Evolutionary conservation across 2,113 vertebrate species (phyloP), one percentile per base, ranked within the genome.

Genomic region (Romanogobio albipinnatus): DNA sequence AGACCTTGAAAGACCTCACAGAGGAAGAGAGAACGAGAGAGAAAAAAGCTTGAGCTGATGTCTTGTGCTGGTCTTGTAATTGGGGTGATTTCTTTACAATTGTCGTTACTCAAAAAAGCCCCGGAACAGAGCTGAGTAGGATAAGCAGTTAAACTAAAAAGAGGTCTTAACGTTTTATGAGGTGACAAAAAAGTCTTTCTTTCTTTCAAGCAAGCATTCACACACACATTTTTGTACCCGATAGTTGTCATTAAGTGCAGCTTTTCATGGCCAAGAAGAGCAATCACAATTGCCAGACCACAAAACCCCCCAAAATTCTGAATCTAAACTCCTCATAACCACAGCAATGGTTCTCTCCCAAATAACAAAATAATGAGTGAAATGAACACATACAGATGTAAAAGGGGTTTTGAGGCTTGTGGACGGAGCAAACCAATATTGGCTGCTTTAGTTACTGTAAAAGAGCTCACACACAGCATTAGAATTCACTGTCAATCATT

Each of bases 111-210:
- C 64, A 13, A 68, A 84, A 64, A 47, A 39, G 8, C n/a, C 14
- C 14, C 29, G 66, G 7, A 68, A 78, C 29, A 86, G 15, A 70
- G 66, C 71, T 76, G 76, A 87, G 66, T 82, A 81, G 62, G 76
- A 75, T 85, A 75, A 86, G 81, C 29, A 56, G 76, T 59, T 71
- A 84, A 82, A 79, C 73, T 71, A 82, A 76, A 70, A 62, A 64
- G 61, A 62, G 70, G 80, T 85, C 70, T 83, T 81, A 53, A 61
- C 19, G 22, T 86, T 87, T 86, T 80, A 84, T 47, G 81, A 84
- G 39, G 77, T 86, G 84, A 58, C 68, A 43, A 83, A 75, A 85
- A 84, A 61, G 29, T 47, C 36, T 75, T 47, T 56, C 75, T 74
- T 47, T 17, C 29, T 77, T 56, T 78, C 33, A 39, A 49, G 9